A percentile compares a stretch with the other conserved stretches of the same genome.
phyloP scores from a whole-genome alignment of 2,888 invertebrate genomes.

The Alcis repandata region DNA sequence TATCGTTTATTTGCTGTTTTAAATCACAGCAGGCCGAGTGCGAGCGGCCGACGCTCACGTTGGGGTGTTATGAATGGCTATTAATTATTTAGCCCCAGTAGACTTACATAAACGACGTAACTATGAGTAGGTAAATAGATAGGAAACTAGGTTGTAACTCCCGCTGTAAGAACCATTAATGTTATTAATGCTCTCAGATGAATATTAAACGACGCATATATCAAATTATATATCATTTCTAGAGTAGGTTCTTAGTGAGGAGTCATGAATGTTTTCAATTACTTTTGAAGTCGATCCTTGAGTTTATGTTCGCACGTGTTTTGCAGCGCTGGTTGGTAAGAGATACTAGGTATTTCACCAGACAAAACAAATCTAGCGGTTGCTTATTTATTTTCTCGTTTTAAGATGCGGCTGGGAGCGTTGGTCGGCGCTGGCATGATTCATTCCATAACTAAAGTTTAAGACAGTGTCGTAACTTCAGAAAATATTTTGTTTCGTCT shows the following conservation, averaged over 20 bases:
- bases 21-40: conserved; percentile 60
- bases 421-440: conserved; percentile 61
- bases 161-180: conserved; percentile 17
- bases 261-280: conserved; percentile 45
- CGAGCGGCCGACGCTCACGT: conserved; percentile 20
- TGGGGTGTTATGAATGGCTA: conserved; percentile 35
- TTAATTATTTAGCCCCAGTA: conserved; percentile 28
- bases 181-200: conserved; percentile 23
- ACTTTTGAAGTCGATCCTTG: conserved; percentile 36
- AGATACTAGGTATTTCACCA: conserved; percentile 47
- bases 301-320: conserved; percentile 37
- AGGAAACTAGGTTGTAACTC: conserved; percentile 25
- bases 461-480: conserved; percentile 25
- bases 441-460: conserved; percentile 60
- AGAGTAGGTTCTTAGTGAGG: conserved; percentile 22
- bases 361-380: conserved; percentile 58
- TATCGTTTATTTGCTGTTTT: conserved; percentile 63
- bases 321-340: conserved; percentile 36
- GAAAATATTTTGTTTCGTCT: background rate
- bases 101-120: conserved; percentile 28
- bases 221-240: conserved; percentile 20
- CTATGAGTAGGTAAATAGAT: conserved; percentile 26
- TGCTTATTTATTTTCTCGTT: conserved; percentile 62
- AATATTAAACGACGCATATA: conserved; percentile 29
- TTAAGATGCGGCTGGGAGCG: conserved; percentile 59